These are phyloP conservation scores for Parnassius smintheus DNA, from an alignment of 2,888 invertebrate species.

Conservation along the genomic window DNA sequence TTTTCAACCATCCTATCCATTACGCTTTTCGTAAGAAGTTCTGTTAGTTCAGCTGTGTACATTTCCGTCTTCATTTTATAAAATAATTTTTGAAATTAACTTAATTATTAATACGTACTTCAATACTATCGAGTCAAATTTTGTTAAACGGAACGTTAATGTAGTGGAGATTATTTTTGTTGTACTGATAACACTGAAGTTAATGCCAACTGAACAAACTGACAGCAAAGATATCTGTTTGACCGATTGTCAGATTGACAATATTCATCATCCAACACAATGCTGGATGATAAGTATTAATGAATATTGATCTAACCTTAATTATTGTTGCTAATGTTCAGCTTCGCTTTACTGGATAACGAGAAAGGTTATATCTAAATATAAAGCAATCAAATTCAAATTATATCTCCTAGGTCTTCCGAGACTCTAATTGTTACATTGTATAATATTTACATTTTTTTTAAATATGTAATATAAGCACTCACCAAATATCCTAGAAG, in stretches of 20 bases:
- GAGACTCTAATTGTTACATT: no score
- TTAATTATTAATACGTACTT: conserved; percentile 2
- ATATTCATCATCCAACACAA: no score
- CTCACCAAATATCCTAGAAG: conserved; percentile 67
- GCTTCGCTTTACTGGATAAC: no score
- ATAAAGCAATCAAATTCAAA: no score
- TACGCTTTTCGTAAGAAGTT: conserved; percentile 23
- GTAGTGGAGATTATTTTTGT: not conserved
- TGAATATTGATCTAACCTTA: no score
- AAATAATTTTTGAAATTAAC: conserved; percentile 25
- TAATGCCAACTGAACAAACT: not conserved
- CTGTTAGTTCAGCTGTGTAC: conserved; percentile 23
- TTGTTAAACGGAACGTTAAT: not conserved
- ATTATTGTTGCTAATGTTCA: no score
- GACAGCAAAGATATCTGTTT: not conserved
- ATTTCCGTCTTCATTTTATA: conserved; percentile 27
- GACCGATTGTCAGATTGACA: no score
- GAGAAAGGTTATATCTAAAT: no score
- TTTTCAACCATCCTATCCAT: conserved; percentile 26
- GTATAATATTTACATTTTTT: no score
- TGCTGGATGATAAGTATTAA: no score
- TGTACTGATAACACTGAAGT: not conserved
- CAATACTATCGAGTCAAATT: conserved; percentile 18
- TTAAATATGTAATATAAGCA: not conserved
- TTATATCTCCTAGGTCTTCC: no score